Evolutionary conservation across 1,140 invertebrate genomes (phyloP).

Genomic region (Orchestia grillus): DNA sequence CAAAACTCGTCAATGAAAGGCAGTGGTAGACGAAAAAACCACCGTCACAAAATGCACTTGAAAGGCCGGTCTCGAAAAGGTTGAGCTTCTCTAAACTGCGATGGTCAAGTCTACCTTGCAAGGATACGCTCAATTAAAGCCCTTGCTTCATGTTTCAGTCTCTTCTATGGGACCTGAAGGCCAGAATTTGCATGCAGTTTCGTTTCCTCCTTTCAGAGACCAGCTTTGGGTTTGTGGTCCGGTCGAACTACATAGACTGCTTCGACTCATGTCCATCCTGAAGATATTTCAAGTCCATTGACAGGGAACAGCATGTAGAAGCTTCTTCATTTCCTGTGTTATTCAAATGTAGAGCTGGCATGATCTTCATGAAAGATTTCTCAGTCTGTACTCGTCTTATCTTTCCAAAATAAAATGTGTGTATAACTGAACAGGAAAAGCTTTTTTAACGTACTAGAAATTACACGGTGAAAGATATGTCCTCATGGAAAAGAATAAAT

Average conservation of each 20-base stretch:
- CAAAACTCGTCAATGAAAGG: slow-evolving; percentile 5
- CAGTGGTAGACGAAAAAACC: slow-evolving; percentile 19
- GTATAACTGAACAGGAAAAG: too few species aligned
- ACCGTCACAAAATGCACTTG: slow-evolving; percentile 10
- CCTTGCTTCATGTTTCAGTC: neutral
- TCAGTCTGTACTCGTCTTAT: too few species aligned
- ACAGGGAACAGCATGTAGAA: neutral
- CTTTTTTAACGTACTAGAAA: too few species aligned
- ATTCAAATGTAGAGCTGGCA: neutral
- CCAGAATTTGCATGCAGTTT: slow-evolving; percentile 10
- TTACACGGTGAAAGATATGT: too few species aligned
- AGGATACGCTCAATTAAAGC: slow-evolving; percentile 52
- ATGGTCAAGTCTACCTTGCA: slow-evolving; percentile 46
- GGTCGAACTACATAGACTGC: neutral
- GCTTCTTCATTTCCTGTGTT: neutral
- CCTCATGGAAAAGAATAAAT: too few species aligned
- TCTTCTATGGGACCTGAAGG: neutral
- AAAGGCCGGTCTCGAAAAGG: slow-evolving; percentile 8
- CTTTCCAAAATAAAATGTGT: too few species aligned
- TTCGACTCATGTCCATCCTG: neutral
- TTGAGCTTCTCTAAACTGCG: slow-evolving; percentile 10
- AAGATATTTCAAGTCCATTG: neutral
- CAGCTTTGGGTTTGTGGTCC: neutral
- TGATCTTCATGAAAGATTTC: too few species aligned
- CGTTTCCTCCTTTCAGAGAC: slow-evolving; percentile 11